Evolutionary conservation across 2,797 vertebrate genomes (phyloP).

Genomic region (Caiman crocodilus): DNA sequence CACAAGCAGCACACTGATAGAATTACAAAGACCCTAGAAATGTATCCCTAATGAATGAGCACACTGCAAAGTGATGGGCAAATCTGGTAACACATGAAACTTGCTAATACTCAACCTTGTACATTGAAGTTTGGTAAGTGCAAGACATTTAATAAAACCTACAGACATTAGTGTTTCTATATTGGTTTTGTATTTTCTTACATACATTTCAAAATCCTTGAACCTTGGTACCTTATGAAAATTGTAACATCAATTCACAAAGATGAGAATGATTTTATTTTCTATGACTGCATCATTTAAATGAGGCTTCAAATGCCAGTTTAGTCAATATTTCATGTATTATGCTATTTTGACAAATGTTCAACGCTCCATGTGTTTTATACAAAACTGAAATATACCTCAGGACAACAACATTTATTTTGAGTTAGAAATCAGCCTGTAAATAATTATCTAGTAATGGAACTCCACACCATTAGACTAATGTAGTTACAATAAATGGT

Average conservation of each 20-base stretch:
- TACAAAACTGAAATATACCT: background rate
- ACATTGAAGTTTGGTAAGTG: background rate
- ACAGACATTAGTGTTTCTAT: fast-evolving
- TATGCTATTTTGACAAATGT: background rate
- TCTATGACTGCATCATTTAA: background rate
- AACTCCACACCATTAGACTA: background rate
- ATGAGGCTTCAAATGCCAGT: background rate
- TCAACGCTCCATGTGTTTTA: background rate
- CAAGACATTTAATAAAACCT: background rate
- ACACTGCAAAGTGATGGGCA: no score
- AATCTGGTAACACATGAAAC: background rate
- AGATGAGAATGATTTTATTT: background rate
- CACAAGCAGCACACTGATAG: no score
- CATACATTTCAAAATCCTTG: background rate
- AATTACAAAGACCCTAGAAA: no score
- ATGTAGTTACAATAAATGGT: background rate
- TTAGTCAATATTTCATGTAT: background rate
- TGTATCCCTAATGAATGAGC: no score
- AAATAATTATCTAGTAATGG: background rate
- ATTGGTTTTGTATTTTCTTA: background rate
- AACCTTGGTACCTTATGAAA: background rate
- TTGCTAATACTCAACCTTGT: background rate
- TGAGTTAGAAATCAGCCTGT: background rate
- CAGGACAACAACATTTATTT: background rate
- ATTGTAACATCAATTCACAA: background rate